Percentiles rank a stretch among this genome's conserved stretches.
Conservation (phyloP, 2,113 vertebrate species). For the Brachionichthys hirsutus region DNA sequence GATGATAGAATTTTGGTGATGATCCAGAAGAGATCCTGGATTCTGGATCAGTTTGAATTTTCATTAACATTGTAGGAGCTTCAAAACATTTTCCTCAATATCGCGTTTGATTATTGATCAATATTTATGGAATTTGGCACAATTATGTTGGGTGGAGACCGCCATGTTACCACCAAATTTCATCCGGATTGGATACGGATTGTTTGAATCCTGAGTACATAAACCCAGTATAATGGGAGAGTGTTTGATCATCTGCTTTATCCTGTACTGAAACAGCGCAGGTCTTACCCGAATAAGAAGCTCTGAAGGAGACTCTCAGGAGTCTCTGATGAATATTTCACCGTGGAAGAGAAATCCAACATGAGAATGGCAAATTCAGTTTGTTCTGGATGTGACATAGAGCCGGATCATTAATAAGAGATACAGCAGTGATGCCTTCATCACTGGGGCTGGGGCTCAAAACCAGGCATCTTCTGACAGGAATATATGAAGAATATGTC, state of each 20-base stretch:
- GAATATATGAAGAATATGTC: constrained; percentile 29
- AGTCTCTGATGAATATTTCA: constrained; percentile 18
- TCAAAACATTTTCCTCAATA: no score
- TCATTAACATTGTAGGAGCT: no score
- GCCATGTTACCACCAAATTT: no score
- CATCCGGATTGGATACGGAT: no score
- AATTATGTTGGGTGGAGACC: no score
- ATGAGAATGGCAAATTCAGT: not conserved
- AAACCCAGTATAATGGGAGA: no score
- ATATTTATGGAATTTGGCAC: no score
- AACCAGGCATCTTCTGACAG: constrained; percentile 1
- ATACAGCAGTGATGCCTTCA: constrained; percentile 9
- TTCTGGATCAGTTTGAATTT: no score
- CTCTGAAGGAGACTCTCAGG: not conserved
- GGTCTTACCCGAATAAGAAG: not conserved
- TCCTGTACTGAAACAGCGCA: not conserved
- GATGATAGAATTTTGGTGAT: no score
- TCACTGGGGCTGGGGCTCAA: constrained; percentile 7
- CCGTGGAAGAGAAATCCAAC: not conserved
- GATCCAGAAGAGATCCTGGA: no score
- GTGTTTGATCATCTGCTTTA: not conserved
- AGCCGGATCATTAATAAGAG: constrained; percentile 26
- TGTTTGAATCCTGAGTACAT: no score
- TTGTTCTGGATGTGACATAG: constrained; percentile 15
- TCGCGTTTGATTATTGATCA: no score